Evolutionary conservation across 2,797 vertebrate species (phyloP).

Genomic region (Silurus lanzhouensis): DNA sequence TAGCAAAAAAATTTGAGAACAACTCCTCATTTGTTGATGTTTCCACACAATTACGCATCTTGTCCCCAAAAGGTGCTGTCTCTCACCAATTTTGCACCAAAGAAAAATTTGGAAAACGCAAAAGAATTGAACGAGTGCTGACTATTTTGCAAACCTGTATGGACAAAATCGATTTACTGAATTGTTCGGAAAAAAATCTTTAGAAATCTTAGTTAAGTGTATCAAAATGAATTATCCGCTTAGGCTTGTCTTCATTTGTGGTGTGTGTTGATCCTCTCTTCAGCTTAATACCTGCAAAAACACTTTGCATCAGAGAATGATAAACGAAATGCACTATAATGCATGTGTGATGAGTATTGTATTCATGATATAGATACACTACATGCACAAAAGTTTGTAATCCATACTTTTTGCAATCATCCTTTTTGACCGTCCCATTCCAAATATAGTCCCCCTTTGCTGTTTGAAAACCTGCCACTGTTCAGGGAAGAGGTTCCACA

Average conservation of each 20-base stretch:
- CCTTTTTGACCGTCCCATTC: too few species aligned
- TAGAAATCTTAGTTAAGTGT: background rate
- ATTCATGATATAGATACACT: background rate
- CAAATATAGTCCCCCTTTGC: too few species aligned
- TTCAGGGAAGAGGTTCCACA: too few species aligned
- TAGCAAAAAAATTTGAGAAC: background rate
- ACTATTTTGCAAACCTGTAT: background rate
- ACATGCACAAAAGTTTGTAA: too few species aligned
- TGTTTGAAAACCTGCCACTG: too few species aligned
- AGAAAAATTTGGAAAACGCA: background rate
- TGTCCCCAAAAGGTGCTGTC: background rate
- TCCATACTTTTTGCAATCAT: too few species aligned
- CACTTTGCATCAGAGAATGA: background rate
- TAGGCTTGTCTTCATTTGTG: background rate
- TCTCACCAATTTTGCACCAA: background rate
- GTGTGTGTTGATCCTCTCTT: background rate
- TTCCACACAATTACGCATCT: background rate
- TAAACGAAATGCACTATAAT: background rate
- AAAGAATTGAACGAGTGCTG: background rate
- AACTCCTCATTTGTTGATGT: background rate
- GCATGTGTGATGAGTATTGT: background rate
- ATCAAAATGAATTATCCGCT: background rate
- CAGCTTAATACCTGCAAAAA: slow-evolving; percentile 37
- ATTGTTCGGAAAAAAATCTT: background rate
- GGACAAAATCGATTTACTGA: background rate